A percentile compares a stretch with the other conserved stretches of the same genome.
Conservation (phyloP, 2,797 vertebrate genomes). For the Sebastes minor region DNA sequence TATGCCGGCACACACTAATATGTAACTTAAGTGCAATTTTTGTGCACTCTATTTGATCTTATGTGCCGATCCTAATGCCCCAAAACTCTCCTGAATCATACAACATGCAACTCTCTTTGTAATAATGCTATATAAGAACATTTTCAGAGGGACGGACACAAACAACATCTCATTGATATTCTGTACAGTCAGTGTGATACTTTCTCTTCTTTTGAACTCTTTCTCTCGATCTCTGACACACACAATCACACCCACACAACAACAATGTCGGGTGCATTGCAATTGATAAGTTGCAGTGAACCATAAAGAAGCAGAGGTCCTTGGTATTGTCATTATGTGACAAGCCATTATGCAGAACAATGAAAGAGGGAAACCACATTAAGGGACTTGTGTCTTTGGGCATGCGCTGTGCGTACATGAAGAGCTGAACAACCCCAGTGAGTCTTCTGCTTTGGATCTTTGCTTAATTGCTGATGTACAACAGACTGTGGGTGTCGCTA, state of each 20-base stretch:
- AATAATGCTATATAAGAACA: neutral
- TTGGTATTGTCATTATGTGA: constrained; percentile 9
- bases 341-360: constrained; percentile 23
- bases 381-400: neutral
- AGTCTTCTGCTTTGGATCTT: neutral
- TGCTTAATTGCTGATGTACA: constrained; percentile 8
- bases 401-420: neutral
- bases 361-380: constrained; percentile 26
- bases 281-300: constrained; percentile 47
- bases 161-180: constrained; percentile 16
- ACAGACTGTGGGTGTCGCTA: neutral
- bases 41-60: neutral
- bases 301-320: constrained; percentile 31
- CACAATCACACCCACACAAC: neutral
- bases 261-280: neutral
- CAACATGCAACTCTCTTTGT: neutral
- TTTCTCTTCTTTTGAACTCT: constrained; percentile 1
- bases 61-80: neutral
- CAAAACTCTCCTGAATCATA: neutral
- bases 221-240: neutral
- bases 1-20: neutral
- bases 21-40: neutral
- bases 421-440: neutral
- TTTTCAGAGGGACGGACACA: neutral
- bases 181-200: neutral